These are phyloP conservation scores for Sebastes hubbsi DNA, from an alignment of 2,797 vertebrate species.

Conservation along the genomic window DNA sequence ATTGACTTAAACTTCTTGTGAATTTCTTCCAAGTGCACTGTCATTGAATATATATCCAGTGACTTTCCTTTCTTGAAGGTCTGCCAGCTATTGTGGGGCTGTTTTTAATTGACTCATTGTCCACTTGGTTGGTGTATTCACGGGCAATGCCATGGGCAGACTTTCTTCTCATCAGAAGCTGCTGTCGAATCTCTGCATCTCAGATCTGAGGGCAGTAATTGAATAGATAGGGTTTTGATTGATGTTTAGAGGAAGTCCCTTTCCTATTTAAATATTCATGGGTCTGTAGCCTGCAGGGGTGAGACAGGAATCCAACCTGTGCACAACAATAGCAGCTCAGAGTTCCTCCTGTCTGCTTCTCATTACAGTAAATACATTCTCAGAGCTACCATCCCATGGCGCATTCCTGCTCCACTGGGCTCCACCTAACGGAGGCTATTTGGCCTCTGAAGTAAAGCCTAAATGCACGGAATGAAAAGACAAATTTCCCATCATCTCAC, in stretches of 20 bases:
- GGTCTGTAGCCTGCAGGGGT: constrained; percentile 72
- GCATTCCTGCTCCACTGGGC: constrained; percentile 56
- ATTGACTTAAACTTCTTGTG: constrained; percentile 47
- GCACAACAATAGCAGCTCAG: constrained; percentile 73
- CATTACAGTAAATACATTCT: constrained; percentile 75
- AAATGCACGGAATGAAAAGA: constrained; percentile 41
- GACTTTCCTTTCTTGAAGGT: constrained; percentile 50
- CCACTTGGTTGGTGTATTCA: constrained; percentile 69
- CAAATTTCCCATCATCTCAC: constrained; percentile 45
- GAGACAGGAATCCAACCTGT: constrained; percentile 72
- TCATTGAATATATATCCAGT: constrained; percentile 58
- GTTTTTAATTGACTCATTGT: constrained; percentile 76
- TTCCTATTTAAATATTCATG: constrained; percentile 85
- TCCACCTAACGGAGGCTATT: constrained; percentile 44
- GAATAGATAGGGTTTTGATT: constrained; percentile 81
- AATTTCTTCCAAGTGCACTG: constrained; percentile 58
- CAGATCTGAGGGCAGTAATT: constrained; percentile 78
- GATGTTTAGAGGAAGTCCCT: constrained; percentile 82
- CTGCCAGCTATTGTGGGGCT: constrained; percentile 55
- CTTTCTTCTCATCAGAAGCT: constrained; percentile 68
- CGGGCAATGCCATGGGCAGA: constrained; percentile 64
- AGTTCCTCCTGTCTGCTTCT: constrained; percentile 77
- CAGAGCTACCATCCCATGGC: constrained; percentile 52
- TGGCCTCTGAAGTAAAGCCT: constrained; percentile 37
- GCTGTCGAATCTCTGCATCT: constrained; percentile 63